These are phyloP conservation scores for Lemur catta DNA, from an alignment of 2,797 vertebrate species.

Conservation along the genomic window DNA sequence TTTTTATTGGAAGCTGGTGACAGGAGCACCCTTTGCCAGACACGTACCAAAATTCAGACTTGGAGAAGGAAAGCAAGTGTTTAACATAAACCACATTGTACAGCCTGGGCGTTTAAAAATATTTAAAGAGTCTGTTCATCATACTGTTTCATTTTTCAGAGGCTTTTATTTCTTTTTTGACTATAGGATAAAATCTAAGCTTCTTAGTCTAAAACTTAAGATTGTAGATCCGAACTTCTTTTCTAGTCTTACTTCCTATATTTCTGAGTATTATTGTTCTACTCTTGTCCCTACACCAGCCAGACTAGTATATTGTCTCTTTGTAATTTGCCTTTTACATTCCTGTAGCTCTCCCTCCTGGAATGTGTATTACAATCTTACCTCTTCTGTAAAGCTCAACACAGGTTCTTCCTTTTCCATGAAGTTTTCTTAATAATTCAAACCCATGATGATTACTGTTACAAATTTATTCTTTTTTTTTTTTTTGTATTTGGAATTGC, in stretches of 20 bases:
- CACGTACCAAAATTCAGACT: neutral
- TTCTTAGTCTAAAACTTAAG: conserved; percentile 29
- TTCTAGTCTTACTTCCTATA: neutral
- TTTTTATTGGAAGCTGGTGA: neutral
- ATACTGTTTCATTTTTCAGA: neutral
- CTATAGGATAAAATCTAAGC: neutral
- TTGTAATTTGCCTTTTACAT: neutral
- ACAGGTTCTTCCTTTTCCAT: neutral
- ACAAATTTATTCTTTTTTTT: neutral
- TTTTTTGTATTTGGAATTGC: neutral
- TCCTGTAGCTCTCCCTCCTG: neutral
- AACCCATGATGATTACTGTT: neutral
- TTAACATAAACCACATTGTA: neutral
- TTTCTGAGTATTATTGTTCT: neutral
- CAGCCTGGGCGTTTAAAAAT: neutral
- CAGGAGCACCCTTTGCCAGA: neutral
- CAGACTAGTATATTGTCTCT: neutral
- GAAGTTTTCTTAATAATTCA: neutral
- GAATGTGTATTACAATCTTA: neutral
- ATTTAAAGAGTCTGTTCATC: neutral
- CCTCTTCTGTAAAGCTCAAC: neutral
- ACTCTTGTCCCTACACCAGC: neutral
- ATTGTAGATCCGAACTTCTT: neutral
- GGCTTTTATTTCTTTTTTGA: neutral
- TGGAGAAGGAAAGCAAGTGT: neutral